Evolutionary conservation across 2,113 vertebrate species (phyloP).

Genomic region (Drymodes brunneopygia): DNA sequence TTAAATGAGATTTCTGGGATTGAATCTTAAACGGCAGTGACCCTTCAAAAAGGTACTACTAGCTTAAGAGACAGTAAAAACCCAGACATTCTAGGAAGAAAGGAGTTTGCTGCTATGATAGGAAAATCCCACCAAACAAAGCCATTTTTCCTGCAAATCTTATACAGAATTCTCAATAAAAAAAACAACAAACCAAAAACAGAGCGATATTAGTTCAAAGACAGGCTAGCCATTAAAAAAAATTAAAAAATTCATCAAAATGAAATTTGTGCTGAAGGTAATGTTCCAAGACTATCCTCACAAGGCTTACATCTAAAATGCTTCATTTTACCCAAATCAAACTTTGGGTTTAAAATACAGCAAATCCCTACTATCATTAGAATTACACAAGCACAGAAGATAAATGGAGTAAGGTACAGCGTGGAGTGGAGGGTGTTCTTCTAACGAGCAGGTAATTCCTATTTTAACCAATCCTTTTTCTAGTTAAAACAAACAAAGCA

Average conservation of each 20-base stretch:
- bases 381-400: not conserved
- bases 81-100: fast-evolving
- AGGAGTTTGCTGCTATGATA: not conserved
- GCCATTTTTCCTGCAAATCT: not conserved
- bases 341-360: not conserved
- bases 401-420: not conserved
- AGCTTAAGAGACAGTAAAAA: not conserved
- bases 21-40: not conserved
- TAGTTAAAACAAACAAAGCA: not conserved
- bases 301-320: not conserved
- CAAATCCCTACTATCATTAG: not conserved
- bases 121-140: not conserved
- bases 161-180: not conserved
- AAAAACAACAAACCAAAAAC: not conserved
- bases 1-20: not conserved
- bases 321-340: not conserved
- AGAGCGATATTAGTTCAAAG: not conserved
- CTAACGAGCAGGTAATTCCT: not conserved
- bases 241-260: not conserved
- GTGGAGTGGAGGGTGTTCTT: not conserved
- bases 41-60: not conserved
- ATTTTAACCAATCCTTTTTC: not conserved
- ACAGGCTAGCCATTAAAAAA: not conserved
- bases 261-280: not conserved
- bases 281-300: not conserved